Conservation (phyloP, 2,888 invertebrate genomes). For the Marasmarcha lunaedactyla region DNA sequence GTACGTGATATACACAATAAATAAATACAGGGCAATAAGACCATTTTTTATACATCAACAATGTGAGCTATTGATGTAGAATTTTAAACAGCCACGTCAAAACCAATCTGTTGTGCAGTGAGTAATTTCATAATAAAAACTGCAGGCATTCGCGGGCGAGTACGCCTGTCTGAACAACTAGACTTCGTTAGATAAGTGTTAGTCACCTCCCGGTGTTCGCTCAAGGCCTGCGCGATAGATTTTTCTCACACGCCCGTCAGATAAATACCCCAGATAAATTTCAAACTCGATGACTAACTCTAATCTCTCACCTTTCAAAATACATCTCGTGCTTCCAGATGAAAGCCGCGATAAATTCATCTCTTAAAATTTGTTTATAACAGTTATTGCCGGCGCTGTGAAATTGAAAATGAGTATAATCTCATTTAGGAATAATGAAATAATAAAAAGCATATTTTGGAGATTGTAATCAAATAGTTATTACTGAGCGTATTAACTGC, state of each 20-base stretch:
- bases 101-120: too few species aligned
- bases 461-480: neutral
- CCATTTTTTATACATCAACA: too few species aligned
- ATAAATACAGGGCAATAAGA: too few species aligned
- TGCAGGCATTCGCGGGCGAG: neutral
- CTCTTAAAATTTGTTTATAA: neutral
- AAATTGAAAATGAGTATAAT: neutral
- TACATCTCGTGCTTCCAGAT: constrained; percentile 7
- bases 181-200: constrained; percentile 15
- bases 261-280: constrained; percentile 33
- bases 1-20: too few species aligned
- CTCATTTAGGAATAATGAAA: constrained; percentile 1
- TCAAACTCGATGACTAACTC: constrained; percentile 21
- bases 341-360: constrained; percentile 4
- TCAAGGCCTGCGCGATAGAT: constrained; percentile 36
- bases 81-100: neutral
- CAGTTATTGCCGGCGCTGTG: neutral
- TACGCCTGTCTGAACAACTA: constrained; percentile 1
- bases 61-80: neutral
- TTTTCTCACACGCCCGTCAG: constrained; percentile 38
- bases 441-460: neutral
- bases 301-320: constrained; percentile 10
- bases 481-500: neutral
- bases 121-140: too few species aligned
- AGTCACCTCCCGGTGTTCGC: constrained; percentile 32